Base-by-base conservation (phyloP, 2,113 vertebrate species). In the Eptesicus fuscus region DNA sequence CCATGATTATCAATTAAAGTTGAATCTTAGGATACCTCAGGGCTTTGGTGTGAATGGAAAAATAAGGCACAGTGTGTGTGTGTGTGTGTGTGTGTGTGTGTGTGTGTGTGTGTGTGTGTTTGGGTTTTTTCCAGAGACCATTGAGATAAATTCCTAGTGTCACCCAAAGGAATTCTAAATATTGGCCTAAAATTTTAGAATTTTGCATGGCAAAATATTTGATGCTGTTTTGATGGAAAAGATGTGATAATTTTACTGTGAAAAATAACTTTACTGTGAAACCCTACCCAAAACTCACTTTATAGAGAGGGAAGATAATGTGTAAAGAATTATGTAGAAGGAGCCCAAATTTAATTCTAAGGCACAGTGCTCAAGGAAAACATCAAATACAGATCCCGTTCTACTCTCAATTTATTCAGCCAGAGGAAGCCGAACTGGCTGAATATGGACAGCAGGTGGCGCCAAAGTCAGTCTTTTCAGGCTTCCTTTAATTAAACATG, bases 381-480 rank as follows among this genome's bases (percentile, higher is more conserved):
- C 17, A 32, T 51, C 12, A 25, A 16, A 12, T 49, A 16, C 10
- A 37, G 42, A 1, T 10, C 37, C 9, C n/a, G 1, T 40, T 84
- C 23, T 25, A 11, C 71, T 59, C 44, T 7, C 61, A 14, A 67
- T 67, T 67, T 32, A n/a, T 32, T 67, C 13, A 4, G 30, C 30
- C 32, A 67, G 37, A 79, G 25, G 12, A 90, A 84, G 35, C 20
- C 74, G 93, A 47, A 94, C 6, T 91, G 49, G 10, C 37, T 25
- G 47, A 9, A 44, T 37, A 8, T 22, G 11, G 71, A 32, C 23
- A 95, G 96, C n/a, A 97, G 97, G 69, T 95, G 98, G 95, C 85
- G 35, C 92, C 95, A 98, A 79, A 98, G 96, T 59, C 96, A 47
- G 3, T 10, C 18, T 85, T 89, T 71, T 89, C 65, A 4, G 23